Conservation (phyloP, 92 coral and sea anemone genomes). For the Diadumene lineata region DNA sequence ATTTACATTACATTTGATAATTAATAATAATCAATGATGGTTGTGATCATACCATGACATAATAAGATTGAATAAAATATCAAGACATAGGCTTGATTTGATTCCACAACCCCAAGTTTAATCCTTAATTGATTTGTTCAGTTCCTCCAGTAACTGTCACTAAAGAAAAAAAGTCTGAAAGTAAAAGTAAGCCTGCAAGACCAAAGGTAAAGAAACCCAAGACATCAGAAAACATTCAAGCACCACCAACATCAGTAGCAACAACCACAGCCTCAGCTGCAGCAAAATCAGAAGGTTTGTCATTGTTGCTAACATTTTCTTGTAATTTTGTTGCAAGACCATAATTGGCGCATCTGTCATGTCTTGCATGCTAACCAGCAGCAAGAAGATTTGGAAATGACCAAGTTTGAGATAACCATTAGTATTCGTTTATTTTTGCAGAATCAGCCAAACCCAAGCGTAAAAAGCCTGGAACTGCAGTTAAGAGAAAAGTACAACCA, state of each 20-base stretch:
- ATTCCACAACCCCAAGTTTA: too few species aligned
- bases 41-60: too few species aligned
- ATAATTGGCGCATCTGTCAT: too few species aligned
- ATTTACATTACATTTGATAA: too few species aligned
- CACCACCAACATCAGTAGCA: not conserved
- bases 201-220: conserved; percentile 43
- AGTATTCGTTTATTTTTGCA: conserved; percentile 5
- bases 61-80: too few species aligned
- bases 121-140: not conserved
- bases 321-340: too few species aligned
- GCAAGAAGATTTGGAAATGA: too few species aligned
- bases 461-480: conserved; percentile 98
- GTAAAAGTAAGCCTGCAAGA: conserved; percentile 36
- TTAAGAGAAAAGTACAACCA: conserved; percentile 96
- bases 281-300: not conserved
- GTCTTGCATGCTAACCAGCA: too few species aligned
- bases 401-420: not conserved
- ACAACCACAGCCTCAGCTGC: not conserved
- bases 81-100: too few species aligned
- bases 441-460: conserved; percentile 80
- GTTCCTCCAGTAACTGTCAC: conserved; percentile 15
- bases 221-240: conserved; percentile 25
- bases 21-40: too few species aligned
- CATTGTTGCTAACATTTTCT: too few species aligned
- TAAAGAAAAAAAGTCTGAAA: conserved; percentile 45